Evolutionary conservation across 2,113 vertebrate genomes (phyloP).

Genomic region (Chiloscyllium plagiosum): DNA sequence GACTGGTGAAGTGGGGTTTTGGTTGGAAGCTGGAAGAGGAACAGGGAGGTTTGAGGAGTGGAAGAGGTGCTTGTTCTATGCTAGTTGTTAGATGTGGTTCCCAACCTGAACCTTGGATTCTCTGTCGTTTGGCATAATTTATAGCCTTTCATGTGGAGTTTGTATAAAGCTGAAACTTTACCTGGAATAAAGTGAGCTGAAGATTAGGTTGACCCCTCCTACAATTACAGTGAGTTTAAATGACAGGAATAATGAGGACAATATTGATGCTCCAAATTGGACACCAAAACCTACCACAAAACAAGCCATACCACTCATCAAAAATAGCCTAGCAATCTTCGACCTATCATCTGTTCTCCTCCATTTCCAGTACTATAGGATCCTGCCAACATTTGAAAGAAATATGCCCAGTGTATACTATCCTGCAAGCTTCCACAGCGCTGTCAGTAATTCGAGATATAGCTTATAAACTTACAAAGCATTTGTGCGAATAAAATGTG

Average conservation of each 20-base stretch:
- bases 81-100: not conserved
- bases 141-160: not conserved
- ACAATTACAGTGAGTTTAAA: not conserved
- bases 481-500: not conserved
- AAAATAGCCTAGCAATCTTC: not conserved
- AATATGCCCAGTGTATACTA: not conserved
- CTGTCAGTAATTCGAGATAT: constrained; percentile 2
- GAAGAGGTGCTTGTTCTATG: not conserved
- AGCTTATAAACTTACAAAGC: not conserved
- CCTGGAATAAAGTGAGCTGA: not conserved
- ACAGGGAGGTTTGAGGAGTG: not conserved
- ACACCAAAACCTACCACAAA: not conserved
- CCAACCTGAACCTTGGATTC: not conserved
- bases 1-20: not conserved
- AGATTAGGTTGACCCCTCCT: not conserved
- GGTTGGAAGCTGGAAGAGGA: not conserved
- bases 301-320: not conserved
- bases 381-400: constrained; percentile 1
- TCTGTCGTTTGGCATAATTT: not conserved
- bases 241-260: not conserved
- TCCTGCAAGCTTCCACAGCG: not conserved
- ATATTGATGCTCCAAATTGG: not conserved
- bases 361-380: not conserved
- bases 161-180: not conserved
- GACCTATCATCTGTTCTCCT: too few species aligned